These are phyloP conservation scores for Cremastobaeus sp. DNA, from an alignment of 2,888 invertebrate genomes.

Conservation along the genomic window DNA sequence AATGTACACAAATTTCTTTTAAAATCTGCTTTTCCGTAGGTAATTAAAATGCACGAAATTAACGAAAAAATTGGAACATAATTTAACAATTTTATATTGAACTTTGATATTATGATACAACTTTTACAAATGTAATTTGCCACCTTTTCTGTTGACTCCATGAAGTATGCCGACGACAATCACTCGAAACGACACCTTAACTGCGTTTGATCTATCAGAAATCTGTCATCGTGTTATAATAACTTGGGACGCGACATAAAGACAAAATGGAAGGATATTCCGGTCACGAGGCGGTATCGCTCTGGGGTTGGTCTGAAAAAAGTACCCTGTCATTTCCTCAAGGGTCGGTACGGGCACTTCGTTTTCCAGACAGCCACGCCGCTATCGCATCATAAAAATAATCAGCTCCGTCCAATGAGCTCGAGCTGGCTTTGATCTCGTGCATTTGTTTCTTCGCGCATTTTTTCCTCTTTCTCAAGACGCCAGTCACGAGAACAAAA, in stretches of 20 bases:
- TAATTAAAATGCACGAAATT: no score
- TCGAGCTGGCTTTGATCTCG: slow-evolving; percentile 75
- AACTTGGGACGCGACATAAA: slow-evolving; percentile 50
- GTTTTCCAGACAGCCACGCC: slow-evolving; percentile 61
- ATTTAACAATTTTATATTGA: no score
- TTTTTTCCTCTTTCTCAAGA: slow-evolving; percentile 33
- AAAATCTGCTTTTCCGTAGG: no score
- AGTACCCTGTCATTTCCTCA: slow-evolving; percentile 52
- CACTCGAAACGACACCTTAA: slow-evolving; percentile 21
- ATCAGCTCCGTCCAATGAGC: slow-evolving; percentile 76
- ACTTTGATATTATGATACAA: no score
- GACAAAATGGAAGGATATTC: slow-evolving; percentile 70
- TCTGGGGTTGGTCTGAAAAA: slow-evolving; percentile 49
- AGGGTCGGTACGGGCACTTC: slow-evolving; percentile 52
- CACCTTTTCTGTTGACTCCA: slow-evolving; percentile 2
- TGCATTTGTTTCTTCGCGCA: slow-evolving; percentile 74
- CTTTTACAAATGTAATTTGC: not conserved
- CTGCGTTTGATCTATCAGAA: slow-evolving; percentile 62
- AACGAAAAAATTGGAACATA: no score
- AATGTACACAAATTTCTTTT: no score
- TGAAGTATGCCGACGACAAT: slow-evolving; percentile 28
- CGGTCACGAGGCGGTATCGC: slow-evolving; percentile 72
- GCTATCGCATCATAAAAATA: slow-evolving; percentile 78
- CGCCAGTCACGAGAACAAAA: slow-evolving; percentile 59
- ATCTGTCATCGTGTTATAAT: slow-evolving; percentile 62